Percentiles rank a stretch among this genome's conserved stretches.
phyloP scores from a whole-genome alignment of 1,140 invertebrate genomes.

The Rhyzopertha dominica region DNA sequence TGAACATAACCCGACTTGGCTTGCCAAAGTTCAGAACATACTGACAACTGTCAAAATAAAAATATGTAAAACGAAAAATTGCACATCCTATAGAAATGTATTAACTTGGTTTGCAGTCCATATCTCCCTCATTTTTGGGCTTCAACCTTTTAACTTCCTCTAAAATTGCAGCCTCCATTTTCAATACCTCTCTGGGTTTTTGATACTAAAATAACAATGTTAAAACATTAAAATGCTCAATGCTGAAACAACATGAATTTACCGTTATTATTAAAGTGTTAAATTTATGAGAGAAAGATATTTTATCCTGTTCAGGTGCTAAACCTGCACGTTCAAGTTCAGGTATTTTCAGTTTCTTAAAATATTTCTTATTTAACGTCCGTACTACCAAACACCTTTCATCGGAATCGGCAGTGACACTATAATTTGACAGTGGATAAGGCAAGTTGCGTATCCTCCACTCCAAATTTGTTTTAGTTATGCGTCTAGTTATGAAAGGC shows the following conservation, averaged over 20 bases:
- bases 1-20: too few species aligned
- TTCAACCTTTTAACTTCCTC: conserved; percentile 51
- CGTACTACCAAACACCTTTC: conserved; percentile 61
- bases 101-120: conserved; percentile 50
- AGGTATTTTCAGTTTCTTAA: conserved; percentile 65
- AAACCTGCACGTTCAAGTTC: conserved; percentile 65
- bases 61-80: too few species aligned
- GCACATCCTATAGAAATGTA: too few species aligned
- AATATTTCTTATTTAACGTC: conserved; percentile 78
- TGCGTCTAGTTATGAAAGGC: conserved; percentile 63
- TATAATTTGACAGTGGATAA: conserved; percentile 66
- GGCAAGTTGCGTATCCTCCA: conserved; percentile 76
- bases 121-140: conserved; percentile 50
- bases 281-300: conserved; percentile 63
- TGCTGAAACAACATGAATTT: too few species aligned
- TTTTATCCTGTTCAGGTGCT: conserved; percentile 55
- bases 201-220: conserved; percentile 64
- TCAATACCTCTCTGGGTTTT: conserved; percentile 62
- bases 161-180: conserved; percentile 61
- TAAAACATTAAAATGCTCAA: conserved; percentile 7
- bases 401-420: conserved; percentile 57
- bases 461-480: conserved; percentile 68
- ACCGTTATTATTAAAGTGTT: conserved; percentile 75
- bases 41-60: too few species aligned
- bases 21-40: too few species aligned